phyloP scores from a whole-genome alignment of 2,888 invertebrate genomes.

The Gortyna flavago region DNA sequence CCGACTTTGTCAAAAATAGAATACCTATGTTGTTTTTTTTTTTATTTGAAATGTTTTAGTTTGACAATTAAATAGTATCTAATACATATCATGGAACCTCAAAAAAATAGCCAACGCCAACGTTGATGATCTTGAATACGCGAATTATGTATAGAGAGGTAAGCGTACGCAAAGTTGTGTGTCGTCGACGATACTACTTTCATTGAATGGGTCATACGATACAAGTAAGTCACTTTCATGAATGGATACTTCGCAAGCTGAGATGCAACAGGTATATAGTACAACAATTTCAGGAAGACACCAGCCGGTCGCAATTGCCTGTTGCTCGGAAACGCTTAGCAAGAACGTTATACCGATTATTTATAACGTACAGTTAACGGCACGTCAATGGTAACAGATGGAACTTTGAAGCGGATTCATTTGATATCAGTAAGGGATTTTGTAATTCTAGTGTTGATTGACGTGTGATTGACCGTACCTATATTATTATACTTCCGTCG shows the following conservation, averaged over 20 bases:
- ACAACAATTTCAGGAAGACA: slow-evolving; percentile 19
- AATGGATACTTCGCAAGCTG: slow-evolving; percentile 37
- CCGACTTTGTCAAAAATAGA: background rate
- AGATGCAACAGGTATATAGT: slow-evolving; percentile 41
- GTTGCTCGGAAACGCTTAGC: slow-evolving; percentile 32
- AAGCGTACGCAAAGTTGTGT: background rate
- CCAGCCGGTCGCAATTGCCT: slow-evolving; percentile 37
- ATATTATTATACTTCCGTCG: no score
- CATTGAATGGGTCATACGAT: background rate
- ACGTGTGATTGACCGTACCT: background rate
- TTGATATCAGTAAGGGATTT: background rate
- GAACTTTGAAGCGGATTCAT: background rate
- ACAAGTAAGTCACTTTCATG: slow-evolving; percentile 15
- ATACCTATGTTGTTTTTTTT: no score
- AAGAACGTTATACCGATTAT: background rate
- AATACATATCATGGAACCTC: no score
- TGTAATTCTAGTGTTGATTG: background rate
- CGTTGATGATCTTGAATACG: background rate
- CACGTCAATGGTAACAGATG: background rate
- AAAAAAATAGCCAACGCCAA: background rate
- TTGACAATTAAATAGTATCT: background rate
- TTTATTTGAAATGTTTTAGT: no score
- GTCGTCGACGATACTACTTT: background rate
- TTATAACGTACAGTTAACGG: slow-evolving; percentile 4
- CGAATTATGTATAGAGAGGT: background rate